phyloP scores from a whole-genome alignment of 2,113 vertebrate species.

The Acanthochromis polyacanthus region DNA sequence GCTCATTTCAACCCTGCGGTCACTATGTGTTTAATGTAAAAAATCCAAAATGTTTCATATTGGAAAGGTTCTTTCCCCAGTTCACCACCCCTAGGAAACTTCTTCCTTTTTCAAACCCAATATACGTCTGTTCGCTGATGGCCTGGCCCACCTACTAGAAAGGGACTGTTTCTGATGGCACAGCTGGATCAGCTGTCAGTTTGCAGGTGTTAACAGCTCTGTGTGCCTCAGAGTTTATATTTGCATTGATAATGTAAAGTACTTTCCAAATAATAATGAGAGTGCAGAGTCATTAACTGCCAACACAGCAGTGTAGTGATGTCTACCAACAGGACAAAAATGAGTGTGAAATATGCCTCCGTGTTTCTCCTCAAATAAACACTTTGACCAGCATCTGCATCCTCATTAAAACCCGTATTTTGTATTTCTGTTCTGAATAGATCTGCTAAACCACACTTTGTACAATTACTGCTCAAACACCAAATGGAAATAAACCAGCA shows the following conservation, averaged over 20 bases:
- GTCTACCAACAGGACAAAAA: constrained; percentile 9
- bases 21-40: neutral
- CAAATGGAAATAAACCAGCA: neutral
- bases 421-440: neutral
- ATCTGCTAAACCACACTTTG: neutral
- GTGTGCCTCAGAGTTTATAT: constrained; percentile 26
- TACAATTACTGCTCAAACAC: neutral
- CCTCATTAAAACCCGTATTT: neutral
- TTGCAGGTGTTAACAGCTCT: constrained; percentile 15
- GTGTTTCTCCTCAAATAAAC: neutral
- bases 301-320: constrained; percentile 11
- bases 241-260: neutral
- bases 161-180: constrained; percentile 15
- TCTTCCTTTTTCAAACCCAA: constrained; percentile 15
- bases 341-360: constrained; percentile 6
- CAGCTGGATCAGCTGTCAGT: constrained; percentile 28
- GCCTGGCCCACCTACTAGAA: constrained; percentile 6
- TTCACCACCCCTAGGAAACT: neutral
- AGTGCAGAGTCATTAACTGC: neutral
- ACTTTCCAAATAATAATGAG: constrained; percentile 35
- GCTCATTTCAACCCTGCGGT: neutral
- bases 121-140: constrained; percentile 13
- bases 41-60: neutral
- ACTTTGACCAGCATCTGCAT: neutral
- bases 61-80: constrained; percentile 4